A percentile compares a stretch with the other conserved stretches of the same genome.
Evolutionary conservation across 2,113 vertebrate species (phyloP).

Genomic region (Dasyprocta punctata): DNA sequence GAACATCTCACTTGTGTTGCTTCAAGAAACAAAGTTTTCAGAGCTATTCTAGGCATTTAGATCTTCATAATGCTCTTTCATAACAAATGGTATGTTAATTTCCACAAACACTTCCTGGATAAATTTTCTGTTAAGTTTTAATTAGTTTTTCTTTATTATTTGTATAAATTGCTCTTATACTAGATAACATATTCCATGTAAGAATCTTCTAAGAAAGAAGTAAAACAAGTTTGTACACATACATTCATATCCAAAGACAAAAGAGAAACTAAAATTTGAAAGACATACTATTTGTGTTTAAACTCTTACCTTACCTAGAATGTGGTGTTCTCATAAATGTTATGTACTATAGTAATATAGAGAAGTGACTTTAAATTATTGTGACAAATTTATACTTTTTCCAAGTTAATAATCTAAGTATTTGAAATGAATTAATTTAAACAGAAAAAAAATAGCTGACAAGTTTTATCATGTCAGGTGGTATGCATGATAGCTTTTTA

Average conservation of each 20-base stretch:
- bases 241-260: background rate
- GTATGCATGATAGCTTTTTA: conserved; percentile 81
- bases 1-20: background rate
- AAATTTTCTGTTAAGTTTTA: conserved; percentile 54
- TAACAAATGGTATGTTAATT: background rate
- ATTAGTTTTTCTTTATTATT: conserved; percentile 32
- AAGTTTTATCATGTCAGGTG: conserved; percentile 84
- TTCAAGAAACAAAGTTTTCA: conserved; percentile 1
- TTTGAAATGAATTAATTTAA: conserved; percentile 59
- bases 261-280: conserved; percentile 46
- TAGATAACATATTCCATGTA: conserved; percentile 31
- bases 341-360: background rate
- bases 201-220: conserved; percentile 49
- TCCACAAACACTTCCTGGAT: background rate
- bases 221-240: conserved; percentile 37
- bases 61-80: conserved; percentile 14
- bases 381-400: conserved; percentile 64
- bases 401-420: conserved; percentile 57
- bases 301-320: conserved; percentile 42
- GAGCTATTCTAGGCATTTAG: background rate
- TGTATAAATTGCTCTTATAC: conserved; percentile 26
- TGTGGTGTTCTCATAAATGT: background rate
- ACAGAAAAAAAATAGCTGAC: conserved; percentile 69
- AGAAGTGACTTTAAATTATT: conserved; percentile 50
- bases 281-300: conserved; percentile 41